Conservation (phyloP, 1,140 invertebrate genomes). For the Plodia interpunctella region DNA sequence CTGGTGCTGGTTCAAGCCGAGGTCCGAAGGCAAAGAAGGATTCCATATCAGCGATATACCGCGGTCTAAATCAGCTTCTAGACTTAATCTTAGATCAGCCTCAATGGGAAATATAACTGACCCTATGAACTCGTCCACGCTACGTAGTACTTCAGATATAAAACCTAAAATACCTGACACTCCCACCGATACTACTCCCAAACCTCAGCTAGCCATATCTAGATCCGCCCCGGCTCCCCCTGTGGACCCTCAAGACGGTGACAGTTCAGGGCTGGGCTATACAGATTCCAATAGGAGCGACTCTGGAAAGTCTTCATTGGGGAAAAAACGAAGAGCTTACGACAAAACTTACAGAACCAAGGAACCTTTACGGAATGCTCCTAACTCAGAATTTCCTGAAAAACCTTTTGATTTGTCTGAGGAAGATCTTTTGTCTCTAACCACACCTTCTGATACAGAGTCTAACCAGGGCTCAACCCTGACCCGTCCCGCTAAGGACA, state of each 20-base stretch:
- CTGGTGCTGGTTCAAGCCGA: conserved; percentile 76
- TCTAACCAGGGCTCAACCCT: conserved; percentile 73
- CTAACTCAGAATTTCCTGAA: conserved; percentile 86
- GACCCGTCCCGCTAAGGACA: conserved; percentile 78
- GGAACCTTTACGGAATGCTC: conserved; percentile 87
- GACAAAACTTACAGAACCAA: conserved; percentile 89
- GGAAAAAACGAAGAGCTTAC: conserved; percentile 83
- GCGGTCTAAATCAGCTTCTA: conserved; percentile 76
- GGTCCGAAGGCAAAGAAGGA: conserved; percentile 64
- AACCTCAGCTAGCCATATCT: conserved; percentile 28
- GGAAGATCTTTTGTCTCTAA: conserved; percentile 79
- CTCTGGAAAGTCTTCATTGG: conserved; percentile 46
- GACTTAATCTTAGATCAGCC: conserved; percentile 73
- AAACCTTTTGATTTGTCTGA: conserved; percentile 87
- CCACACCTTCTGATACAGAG: conserved; percentile 78
- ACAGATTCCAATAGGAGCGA: conserved; percentile 64
- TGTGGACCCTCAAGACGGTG: conserved; percentile 47
- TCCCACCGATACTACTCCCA: conserved; percentile 51
- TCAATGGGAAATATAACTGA: conserved; percentile 76
- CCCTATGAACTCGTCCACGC: conserved; percentile 64
- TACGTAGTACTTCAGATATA: conserved; percentile 48
- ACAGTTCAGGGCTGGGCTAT: conserved; percentile 66
- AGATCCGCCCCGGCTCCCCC: conserved; percentile 53
- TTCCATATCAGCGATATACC: conserved; percentile 67
- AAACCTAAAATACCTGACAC: conserved; percentile 55